Percentiles rank a stretch among this genome's conserved stretches.
phyloP scores from a whole-genome alignment of 2,888 invertebrate genomes.

The Oscheius sp. region DNA sequence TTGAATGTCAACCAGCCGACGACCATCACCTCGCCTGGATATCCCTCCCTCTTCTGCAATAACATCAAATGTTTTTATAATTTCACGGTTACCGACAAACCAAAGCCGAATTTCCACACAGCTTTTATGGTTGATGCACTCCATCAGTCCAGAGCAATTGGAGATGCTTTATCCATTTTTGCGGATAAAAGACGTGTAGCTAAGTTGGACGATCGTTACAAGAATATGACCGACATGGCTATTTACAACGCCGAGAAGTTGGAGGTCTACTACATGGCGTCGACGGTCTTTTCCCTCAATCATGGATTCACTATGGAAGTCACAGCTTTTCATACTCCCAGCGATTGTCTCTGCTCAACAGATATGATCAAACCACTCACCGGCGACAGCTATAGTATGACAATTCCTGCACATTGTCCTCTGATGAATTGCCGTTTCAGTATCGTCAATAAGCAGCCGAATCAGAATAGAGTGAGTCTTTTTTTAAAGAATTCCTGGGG shows the following conservation, averaged over 20 bases:
- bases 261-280: not conserved
- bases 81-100: not conserved
- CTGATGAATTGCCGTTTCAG: not conserved
- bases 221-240: not conserved
- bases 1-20: not conserved
- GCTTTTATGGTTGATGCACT: not conserved
- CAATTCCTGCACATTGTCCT: not conserved
- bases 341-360: not conserved
- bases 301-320: not conserved
- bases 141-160: not conserved
- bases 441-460: not conserved
- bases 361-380: not conserved
- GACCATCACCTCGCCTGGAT: not conserved
- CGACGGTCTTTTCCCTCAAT: not conserved
- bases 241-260: not conserved
- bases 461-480: not conserved
- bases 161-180: not conserved
- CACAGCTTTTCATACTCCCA: not conserved
- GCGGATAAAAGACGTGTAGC: not conserved
- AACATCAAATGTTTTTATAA: conserved; percentile 5
- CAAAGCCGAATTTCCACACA: not conserved
- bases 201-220: conserved; percentile 1
- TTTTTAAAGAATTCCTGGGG: not conserved
- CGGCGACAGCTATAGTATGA: not conserved
- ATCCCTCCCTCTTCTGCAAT: not conserved